Evolutionary conservation across 35 echinoderm and acorn worm species (phyloP), one percentile per base, ranked within the genome.

Genomic region (Nesometra sesokonis): DNA sequence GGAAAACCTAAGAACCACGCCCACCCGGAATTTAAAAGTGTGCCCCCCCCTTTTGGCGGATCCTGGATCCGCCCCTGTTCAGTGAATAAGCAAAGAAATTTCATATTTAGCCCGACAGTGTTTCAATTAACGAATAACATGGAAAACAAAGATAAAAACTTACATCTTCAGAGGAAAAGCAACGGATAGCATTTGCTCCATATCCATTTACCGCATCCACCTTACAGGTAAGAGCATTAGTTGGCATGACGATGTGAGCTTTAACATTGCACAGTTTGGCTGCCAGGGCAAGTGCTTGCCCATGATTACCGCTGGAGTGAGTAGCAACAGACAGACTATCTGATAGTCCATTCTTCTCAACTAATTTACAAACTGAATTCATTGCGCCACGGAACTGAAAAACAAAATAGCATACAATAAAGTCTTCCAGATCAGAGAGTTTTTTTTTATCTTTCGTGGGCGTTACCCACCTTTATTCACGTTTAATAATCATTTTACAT

Each of bases 301-400:
- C 92, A 88, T 84, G 83, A 34, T 93, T 93, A 11, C 92, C 92
- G 34, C 88, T 90, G 46, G 88, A 90, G 78, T 87, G 84, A n/a
- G 92, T 90, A 5, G 80, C 77, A 17, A 93, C 92, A 29, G 77
- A 82, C 0, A 82, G 47, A 17, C 83, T 76, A 32, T 77, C 36
- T 0, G 33, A 32, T 21, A 82, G 8, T 30, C 19, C 11, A 17
- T 46, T 29, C 27, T 83, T 83, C 8, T 93, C 92, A 29, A 84
- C 32, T 31, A 93, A 67, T 77, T 87, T 93, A 0, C 40, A 40
- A 17, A 93, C 52, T 23, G 88, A 84, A 52, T 93, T 93, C 13
- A 86, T 36, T n/a, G 92, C 92, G 27, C 92, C 92, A 35, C 92
- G 85, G 43, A 93, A 87, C 92, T 93, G 37, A 17, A 43, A 85